Percentiles rank a stretch among this genome's conserved stretches.
These are phyloP conservation scores for Prorops nasuta DNA, from an alignment of 1,140 invertebrate species.

Conservation along the genomic window DNA sequence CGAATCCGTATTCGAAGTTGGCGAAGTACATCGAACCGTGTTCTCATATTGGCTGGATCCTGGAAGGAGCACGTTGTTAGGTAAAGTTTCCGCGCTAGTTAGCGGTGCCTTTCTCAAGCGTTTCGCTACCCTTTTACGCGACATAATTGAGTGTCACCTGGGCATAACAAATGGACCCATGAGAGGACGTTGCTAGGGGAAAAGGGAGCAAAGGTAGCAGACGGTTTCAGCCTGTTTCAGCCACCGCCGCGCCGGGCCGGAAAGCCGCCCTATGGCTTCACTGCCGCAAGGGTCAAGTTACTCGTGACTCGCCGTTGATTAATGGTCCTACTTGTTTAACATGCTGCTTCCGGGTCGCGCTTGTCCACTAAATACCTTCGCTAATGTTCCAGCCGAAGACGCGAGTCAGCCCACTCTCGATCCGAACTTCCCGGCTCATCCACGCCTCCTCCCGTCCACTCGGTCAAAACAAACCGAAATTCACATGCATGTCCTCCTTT, in stretches of 20 bases:
- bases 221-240: slow-evolving; percentile 20
- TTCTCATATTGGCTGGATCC: slow-evolving; percentile 13
- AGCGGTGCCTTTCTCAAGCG: slow-evolving; percentile 28
- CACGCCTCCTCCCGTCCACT: slow-evolving; percentile 4
- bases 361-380: slow-evolving; percentile 40
- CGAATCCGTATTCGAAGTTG: neutral
- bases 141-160: slow-evolving; percentile 47
- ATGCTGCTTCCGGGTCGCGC: slow-evolving; percentile 29
- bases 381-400: slow-evolving; percentile 34
- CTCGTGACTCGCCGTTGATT: slow-evolving; percentile 42
- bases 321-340: slow-evolving; percentile 46
- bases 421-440: slow-evolving; percentile 2
- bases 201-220: slow-evolving; percentile 17
- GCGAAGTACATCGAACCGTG: slow-evolving; percentile 13
- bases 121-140: slow-evolving; percentile 35
- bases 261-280: slow-evolving; percentile 28
- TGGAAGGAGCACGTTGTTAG: slow-evolving; percentile 31
- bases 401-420: slow-evolving; percentile 10
- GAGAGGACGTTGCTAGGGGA: slow-evolving; percentile 13
- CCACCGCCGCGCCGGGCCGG: slow-evolving; percentile 30
- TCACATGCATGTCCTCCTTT: too few relatives aligned
- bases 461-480: neutral
- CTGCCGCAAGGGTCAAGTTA: slow-evolving; percentile 35
- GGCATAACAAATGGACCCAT: slow-evolving; percentile 43
- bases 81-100: slow-evolving; percentile 36